These are phyloP conservation scores for Drosophila elegans DNA, from an alignment of 1,140 invertebrate genomes.

Conservation along the genomic window DNA sequence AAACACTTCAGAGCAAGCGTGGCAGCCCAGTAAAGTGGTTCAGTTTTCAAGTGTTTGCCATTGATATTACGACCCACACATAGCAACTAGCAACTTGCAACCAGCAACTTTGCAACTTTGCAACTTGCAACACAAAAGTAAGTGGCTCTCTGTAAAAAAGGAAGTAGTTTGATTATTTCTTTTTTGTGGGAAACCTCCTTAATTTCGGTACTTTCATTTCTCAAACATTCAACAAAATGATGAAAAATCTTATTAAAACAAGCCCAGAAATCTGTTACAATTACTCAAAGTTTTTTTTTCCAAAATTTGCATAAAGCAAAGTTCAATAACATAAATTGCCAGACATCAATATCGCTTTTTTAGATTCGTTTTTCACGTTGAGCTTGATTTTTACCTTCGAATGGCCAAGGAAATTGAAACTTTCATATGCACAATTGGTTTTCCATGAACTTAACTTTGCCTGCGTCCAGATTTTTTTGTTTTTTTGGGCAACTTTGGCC, in stretches of 20 bases:
- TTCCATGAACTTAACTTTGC: conserved; percentile 80
- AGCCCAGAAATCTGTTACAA: conserved; percentile 46
- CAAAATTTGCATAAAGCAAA: conserved; percentile 68
- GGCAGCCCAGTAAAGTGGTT: conserved; percentile 64
- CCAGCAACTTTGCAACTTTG: conserved; percentile 5
- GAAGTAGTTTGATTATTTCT: conserved; percentile 21
- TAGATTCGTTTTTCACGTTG: conserved; percentile 20
- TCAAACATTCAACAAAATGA: conserved; percentile 17
- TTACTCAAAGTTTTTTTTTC: conserved; percentile 44
- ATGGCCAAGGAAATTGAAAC: conserved; percentile 52
- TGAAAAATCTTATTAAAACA: conserved; percentile 46
- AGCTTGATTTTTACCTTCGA: conserved; percentile 31
- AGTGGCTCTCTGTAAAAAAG: conserved; percentile 46
- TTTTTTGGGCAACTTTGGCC: conserved; percentile 49
- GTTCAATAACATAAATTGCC: conserved; percentile 71
- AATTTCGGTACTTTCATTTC: conserved; percentile 52
- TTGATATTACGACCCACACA: conserved; percentile 62
- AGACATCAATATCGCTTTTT: conserved; percentile 28
- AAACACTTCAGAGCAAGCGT: conserved; percentile 64
- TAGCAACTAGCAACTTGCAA: conserved; percentile 13
- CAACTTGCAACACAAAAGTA: conserved; percentile 50
- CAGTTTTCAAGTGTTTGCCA: conserved; percentile 67
- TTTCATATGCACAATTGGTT: conserved; percentile 69
- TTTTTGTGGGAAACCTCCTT: conserved; percentile 20
- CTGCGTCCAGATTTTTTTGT: conserved; percentile 25